These are phyloP conservation scores for Drosophila baimaii DNA, from an alignment of 1,140 invertebrate genomes.

Conservation along the genomic window DNA sequence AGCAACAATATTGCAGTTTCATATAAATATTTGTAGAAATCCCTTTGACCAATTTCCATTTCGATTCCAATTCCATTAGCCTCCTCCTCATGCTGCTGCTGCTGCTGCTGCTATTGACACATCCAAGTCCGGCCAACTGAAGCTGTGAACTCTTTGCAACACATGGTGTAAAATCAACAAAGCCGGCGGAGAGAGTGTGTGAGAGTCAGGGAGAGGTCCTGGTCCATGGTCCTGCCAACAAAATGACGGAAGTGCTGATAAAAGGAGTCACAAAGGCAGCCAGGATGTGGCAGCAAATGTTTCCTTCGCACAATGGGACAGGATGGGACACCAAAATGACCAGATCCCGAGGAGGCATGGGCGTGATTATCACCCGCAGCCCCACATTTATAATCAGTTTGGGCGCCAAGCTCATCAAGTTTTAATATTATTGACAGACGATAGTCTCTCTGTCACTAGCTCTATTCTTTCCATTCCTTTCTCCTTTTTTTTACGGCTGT, in stretches of 20 bases:
- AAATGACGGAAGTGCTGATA: conserved; percentile 69
- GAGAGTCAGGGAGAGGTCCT: background rate
- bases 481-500: conserved; percentile 14
- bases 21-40: conserved; percentile 62
- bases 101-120: conserved; percentile 56
- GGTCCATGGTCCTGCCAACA: conserved; percentile 29
- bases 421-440: conserved; percentile 64
- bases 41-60: conserved; percentile 55
- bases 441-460: conserved; percentile 3
- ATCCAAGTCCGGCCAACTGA: conserved; percentile 35
- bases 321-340: conserved; percentile 51
- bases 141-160: conserved; percentile 51
- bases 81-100: conserved; percentile 39
- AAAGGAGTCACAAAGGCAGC: conserved; percentile 65
- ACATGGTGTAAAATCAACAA: conserved; percentile 65
- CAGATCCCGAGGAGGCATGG: conserved; percentile 26
- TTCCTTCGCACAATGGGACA: conserved; percentile 52
- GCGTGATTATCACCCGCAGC: conserved; percentile 14
- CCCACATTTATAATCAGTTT: conserved; percentile 53
- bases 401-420: conserved; percentile 61
- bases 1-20: conserved; percentile 31
- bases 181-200: background rate
- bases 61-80: conserved; percentile 67
- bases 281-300: conserved; percentile 55
- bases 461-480: conserved; percentile 2